Evolutionary conservation across 2,888 invertebrate species (phyloP).

Genomic region (Urechis unicinctus): DNA sequence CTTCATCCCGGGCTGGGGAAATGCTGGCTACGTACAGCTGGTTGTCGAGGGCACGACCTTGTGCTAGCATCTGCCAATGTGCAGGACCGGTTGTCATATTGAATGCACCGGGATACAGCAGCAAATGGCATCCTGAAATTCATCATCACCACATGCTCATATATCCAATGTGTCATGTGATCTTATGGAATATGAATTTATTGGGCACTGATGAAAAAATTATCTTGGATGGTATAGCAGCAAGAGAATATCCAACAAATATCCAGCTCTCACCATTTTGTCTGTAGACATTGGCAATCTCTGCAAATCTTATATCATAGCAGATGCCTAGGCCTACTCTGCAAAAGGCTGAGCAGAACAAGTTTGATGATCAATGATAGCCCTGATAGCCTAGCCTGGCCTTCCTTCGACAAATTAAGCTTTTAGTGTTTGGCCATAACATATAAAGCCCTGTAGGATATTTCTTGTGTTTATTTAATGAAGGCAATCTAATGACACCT

Average conservation of each 20-base stretch:
- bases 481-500: no score
- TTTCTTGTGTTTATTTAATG: no score
- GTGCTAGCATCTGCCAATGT: constrained; percentile 83
- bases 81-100: constrained; percentile 92
- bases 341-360: constrained; percentile 50
- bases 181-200: no score
- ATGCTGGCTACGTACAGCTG: constrained; percentile 80
- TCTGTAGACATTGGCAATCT: constrained; percentile 58
- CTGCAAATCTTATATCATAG: constrained; percentile 87
- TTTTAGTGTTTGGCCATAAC: no score
- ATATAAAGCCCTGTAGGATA: no score
- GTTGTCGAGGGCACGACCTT: constrained; percentile 78
- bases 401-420: no score
- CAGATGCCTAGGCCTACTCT: constrained; percentile 89
- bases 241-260: no score
- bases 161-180: no score
- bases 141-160: not conserved
- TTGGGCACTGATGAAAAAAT: no score
- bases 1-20: constrained; percentile 71
- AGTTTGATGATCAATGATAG: not conserved
- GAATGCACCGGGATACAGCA: constrained; percentile 91
- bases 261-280: no score
- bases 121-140: constrained; percentile 70
- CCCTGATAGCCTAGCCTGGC: not conserved
- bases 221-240: no score